A percentile compares a stretch with the other conserved stretches of the same genome.
phyloP scores from a whole-genome alignment of 30 jellyfish, hydroid and myxozoan species.

The Aurelia sp. region DNA sequence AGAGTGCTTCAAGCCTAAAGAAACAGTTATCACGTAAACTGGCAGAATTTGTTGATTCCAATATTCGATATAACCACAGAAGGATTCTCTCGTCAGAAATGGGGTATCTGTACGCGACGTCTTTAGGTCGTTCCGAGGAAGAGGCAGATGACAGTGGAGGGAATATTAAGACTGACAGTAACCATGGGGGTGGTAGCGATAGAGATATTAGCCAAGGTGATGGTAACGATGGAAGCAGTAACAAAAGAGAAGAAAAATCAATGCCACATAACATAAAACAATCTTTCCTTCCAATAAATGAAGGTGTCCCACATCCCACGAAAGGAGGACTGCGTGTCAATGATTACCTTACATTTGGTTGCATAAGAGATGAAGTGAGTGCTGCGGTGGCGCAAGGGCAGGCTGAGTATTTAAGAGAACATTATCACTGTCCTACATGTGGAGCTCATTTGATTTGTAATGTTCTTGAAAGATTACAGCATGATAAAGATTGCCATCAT shows the following conservation, averaged over 20 bases:
- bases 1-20: constrained; percentile 21
- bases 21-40: constrained; percentile 69
- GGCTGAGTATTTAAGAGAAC: constrained; percentile 88
- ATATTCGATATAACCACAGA: constrained; percentile 66
- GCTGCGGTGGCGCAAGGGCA: constrained; percentile 95
- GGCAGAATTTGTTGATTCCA: constrained; percentile 80
- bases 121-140: background rate
- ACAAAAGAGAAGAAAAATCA: background rate
- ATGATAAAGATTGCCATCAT: constrained; percentile 70
- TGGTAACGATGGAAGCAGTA: background rate
- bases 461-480: constrained; percentile 84
- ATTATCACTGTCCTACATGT: constrained; percentile 93
- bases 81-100: constrained; percentile 80
- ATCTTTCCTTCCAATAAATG: constrained; percentile 13
- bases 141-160: constrained; percentile 12
- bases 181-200: background rate
- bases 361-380: constrained; percentile 76
- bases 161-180: background rate
- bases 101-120: constrained; percentile 62
- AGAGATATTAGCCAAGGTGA: background rate
- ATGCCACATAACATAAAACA: background rate
- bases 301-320: constrained; percentile 72
- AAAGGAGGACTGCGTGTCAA: constrained; percentile 95
- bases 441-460: constrained; percentile 95
- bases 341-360: constrained; percentile 92